Base-by-base conservation (phyloP, 2,797 vertebrate genomes). In the Cynopterus sphinx region DNA sequence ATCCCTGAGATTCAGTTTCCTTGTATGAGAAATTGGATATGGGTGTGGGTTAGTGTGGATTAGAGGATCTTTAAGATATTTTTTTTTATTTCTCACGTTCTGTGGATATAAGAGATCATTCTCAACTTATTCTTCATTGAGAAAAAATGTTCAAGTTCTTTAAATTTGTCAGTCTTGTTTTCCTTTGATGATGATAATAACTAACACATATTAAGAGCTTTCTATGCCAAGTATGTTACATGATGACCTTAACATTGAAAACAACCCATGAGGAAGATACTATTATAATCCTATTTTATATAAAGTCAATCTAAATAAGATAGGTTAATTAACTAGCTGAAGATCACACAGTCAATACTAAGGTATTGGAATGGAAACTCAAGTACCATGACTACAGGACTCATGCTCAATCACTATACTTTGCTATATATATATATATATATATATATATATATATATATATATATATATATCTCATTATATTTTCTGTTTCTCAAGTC, bases 401-500 rank as follows among this genome's bases (percentile, higher is more conserved):
- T 87, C 33, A 92, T 41, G 12, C 9, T 49, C 49, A 85, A 85
- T 88, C 21, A 74, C 12, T 86, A 49, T 61, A 96, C 46, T 92
- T 90, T 94, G 55, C 59, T 19, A 65, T 31, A 81, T 81, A 16
- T 22, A 21, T 15, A 28, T 91, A 61, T 67, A 85, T n/a, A n/a
- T n/a, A n/a, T n/a, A n/a, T n/a, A 65, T 31, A 81, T 81, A 16
- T 24, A 21, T 15, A 65, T 31, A 81, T 81, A 16, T 24, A 21
- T 15, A 28, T 91, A 61, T 67, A 85, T 33, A 36, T 16, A 84
- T 90, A 24, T 3, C n/a, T 86, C 55, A 90, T 82, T 88, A 63
- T 68, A 89, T 94, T 95, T 91, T 92, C 74, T 91, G 57, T 57
- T 96, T 87, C 85, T 85, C 61, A 87, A 77, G 51, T 90, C 90